Evolutionary conservation across 2,113 vertebrate species (phyloP).

Genomic region (Oreotrochilus melanogaster): DNA sequence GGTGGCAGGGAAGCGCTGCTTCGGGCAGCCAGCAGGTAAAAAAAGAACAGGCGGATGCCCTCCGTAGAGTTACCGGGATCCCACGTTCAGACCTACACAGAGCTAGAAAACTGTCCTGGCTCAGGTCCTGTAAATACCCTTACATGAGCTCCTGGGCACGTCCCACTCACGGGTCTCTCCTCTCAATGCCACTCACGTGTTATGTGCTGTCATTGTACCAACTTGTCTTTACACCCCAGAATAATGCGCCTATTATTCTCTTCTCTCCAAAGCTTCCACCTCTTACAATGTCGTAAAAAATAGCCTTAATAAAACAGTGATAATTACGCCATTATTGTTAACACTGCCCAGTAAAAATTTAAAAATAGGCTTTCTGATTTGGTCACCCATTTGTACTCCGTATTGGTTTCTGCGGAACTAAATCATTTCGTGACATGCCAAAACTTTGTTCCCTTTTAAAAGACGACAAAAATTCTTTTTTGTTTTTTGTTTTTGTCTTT

Average conservation of each 20-base stretch:
- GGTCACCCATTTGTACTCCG: neutral
- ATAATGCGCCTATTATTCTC: constrained; percentile 38
- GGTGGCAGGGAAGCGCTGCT: neutral
- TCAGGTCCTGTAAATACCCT: neutral
- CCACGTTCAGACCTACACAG: neutral
- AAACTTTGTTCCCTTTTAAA: neutral
- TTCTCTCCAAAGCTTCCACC: constrained; percentile 45
- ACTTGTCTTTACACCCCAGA: constrained; percentile 28
- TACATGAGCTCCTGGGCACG: neutral
- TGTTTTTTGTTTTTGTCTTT: too few species aligned
- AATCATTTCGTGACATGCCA: rapidly evolving
- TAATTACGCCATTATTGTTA: constrained; percentile 70
- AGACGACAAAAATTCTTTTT: neutral
- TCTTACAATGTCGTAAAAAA: constrained; percentile 63
- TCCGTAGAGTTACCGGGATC: neutral
- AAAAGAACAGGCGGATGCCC: neutral
- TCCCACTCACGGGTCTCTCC: neutral
- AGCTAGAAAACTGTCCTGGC: neutral
- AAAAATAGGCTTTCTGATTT: constrained; percentile 41
- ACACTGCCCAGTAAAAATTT: constrained; percentile 52
- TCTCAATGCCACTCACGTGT: neutral
- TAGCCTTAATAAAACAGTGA: constrained; percentile 71
- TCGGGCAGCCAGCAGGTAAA: neutral
- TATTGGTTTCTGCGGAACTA: neutral
- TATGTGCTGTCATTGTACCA: neutral